Base-by-base conservation (phyloP, 2,888 invertebrate species). In the Harpalus rubripes region DNA sequence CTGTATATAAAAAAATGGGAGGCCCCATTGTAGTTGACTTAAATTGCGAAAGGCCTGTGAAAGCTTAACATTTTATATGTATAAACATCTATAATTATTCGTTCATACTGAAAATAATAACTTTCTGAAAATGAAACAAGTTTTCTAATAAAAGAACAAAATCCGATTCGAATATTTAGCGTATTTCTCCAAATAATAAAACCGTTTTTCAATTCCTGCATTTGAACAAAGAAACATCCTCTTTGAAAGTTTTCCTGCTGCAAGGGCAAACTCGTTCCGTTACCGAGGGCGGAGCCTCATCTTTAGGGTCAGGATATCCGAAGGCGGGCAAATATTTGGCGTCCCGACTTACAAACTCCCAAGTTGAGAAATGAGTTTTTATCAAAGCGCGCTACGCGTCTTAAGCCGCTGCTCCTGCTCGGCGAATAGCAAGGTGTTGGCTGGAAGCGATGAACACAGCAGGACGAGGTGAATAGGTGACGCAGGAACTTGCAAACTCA, bases 321-420 rank as follows among this genome's bases (percentile, higher is more conserved):
- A 22, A 41, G 72, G 72, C 72, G 85, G 85, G 86, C 86, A 87
- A 87, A 87, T 87, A 87, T 87, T 87, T 87, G 86, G 84, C 84
- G 84, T 18, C 56, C 56, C 39, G 39, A 41, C 68, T 72, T 76
- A 56, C 22, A 58, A 18, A 86, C 85, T 86, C 85, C 86, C 86
- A 86, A 87, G 86, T 86, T 80, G 85, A 87, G 87, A 87, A 87
- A 87, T 87, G 87, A 87, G 87, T 87, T 87, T 87, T 87, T 87
- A 87, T 86, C 87, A 87, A 87, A 87, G 87, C 86, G 44, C 32
- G 32, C 32, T 32, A 85, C 15, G 68, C 15, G 15, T 68, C 65
- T 65, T 65, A 32, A 32, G n/a, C 32, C 65, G 8, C 15, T 68
- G 32, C 68, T 15, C 10, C 8, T 15, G 32, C 68, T n/a, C 1